Percentiles rank a stretch among this genome's conserved stretches.
These are phyloP conservation scores for Notoglanidium macrostoma DNA, from an alignment of 2,797 vertebrate genomes.

Conservation along the genomic window DNA sequence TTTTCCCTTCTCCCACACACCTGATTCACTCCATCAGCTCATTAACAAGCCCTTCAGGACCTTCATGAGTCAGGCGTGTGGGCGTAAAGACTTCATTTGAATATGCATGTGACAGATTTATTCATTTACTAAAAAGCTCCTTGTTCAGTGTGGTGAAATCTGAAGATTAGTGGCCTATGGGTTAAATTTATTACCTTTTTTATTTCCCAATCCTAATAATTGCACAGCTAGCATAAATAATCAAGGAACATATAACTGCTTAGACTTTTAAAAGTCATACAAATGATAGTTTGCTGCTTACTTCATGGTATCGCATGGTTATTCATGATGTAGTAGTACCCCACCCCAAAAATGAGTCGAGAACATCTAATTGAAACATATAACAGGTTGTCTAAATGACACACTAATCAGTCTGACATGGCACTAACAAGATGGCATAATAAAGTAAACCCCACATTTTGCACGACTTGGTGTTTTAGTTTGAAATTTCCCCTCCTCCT, in stretches of 20 bases:
- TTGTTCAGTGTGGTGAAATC: constrained; percentile 19
- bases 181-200: not conserved
- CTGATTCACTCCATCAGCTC: constrained; percentile 31
- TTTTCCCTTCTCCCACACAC: constrained; percentile 12
- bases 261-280: not conserved
- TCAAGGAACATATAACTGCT: not conserved
- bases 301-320: not conserved
- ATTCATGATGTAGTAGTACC: not conserved
- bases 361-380: not conserved
- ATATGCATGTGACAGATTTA: constrained; percentile 25
- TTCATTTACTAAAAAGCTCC: constrained; percentile 25
- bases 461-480: not conserved
- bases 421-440: too few species aligned
- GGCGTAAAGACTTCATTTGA: constrained; percentile 28
- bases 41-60: constrained; percentile 33
- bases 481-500: not conserved
- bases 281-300: not conserved
- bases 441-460: constrained; percentile 6
- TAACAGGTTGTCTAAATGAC: not conserved
- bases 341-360: not conserved
- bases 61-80: constrained; percentile 23
- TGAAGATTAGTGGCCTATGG: not conserved
- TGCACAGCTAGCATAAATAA: not conserved
- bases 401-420: not conserved
- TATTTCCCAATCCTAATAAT: not conserved